Evolutionary conservation across 2,888 invertebrate genomes (phyloP).

Genomic region (Busseola fusca): DNA sequence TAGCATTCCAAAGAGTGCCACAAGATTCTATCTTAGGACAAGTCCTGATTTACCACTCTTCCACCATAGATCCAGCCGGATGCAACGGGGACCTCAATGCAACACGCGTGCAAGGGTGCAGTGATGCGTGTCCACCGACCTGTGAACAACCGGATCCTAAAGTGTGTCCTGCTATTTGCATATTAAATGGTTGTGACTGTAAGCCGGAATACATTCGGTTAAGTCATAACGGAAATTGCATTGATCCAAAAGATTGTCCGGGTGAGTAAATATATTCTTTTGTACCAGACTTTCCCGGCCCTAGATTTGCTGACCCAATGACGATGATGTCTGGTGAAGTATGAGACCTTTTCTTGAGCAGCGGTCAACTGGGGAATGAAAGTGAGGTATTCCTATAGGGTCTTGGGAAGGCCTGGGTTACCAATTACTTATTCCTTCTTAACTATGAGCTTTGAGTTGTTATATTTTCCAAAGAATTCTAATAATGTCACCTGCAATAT

Average conservation of each 20-base stretch:
- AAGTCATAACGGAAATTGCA: constrained; percentile 57
- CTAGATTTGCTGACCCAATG: neutral
- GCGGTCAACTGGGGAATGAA: neutral
- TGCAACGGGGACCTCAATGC: constrained; percentile 69
- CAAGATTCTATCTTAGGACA: neutral
- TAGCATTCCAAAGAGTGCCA: neutral
- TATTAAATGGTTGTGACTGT: constrained; percentile 65
- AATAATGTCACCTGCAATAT: neutral
- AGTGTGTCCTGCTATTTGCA: constrained; percentile 34
- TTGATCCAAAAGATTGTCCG: constrained; percentile 60
- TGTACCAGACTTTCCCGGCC: neutral
- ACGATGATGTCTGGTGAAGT: neutral
- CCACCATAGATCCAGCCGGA: constrained; percentile 33
- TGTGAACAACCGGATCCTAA: constrained; percentile 51
- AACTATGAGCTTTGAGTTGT: neutral
- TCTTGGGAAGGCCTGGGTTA: neutral
- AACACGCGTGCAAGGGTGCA: constrained; percentile 54
- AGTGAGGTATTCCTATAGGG: neutral
- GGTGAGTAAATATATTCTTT: constrained; percentile 22
- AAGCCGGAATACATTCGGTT: constrained; percentile 62
- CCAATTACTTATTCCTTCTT: neutral
- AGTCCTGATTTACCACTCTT: neutral
- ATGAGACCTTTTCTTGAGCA: neutral
- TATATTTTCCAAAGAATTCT: neutral
- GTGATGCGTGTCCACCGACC: constrained; percentile 61